Conservation (phyloP, 2,113 vertebrate genomes). For the Psammodynastes pulverulentus region DNA sequence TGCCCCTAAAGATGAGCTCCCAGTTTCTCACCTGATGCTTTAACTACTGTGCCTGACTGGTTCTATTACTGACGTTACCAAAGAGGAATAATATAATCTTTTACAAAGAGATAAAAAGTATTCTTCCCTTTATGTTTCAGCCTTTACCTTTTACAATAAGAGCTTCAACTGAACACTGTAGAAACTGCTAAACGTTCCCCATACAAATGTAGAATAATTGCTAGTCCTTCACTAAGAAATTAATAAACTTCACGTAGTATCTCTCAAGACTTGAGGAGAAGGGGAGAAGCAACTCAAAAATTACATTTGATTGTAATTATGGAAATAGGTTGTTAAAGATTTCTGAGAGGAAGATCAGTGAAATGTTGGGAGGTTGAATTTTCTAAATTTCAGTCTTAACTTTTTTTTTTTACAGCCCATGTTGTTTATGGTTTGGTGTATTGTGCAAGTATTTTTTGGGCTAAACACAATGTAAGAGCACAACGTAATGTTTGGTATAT, state of each 20-base stretch:
- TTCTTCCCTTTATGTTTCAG: neutral
- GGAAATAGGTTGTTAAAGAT: slow-evolving; percentile 15
- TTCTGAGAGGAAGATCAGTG: neutral
- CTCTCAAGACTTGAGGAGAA: neutral
- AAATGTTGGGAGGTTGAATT: neutral
- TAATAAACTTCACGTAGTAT: neutral
- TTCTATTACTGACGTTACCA: neutral
- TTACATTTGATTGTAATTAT: slow-evolving; percentile 30
- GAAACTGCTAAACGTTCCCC: neutral
- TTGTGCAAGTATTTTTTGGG: neutral
- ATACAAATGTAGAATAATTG: neutral
- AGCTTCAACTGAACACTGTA: neutral
- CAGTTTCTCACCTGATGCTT: neutral
- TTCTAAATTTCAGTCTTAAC: neutral
- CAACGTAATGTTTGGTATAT: neutral
- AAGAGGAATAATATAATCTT: neutral
- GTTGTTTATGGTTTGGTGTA: neutral
- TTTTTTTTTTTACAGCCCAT: neutral
- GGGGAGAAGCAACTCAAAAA: slow-evolving; percentile 24
- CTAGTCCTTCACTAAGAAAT: neutral
- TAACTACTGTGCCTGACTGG: no score
- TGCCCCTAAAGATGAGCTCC: neutral
- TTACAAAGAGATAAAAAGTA: neutral
- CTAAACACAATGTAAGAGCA: neutral
- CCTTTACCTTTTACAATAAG: neutral